These are phyloP conservation scores for Emydoidea blandingii DNA, from an alignment of 2,797 vertebrate species.

Conservation along the genomic window DNA sequence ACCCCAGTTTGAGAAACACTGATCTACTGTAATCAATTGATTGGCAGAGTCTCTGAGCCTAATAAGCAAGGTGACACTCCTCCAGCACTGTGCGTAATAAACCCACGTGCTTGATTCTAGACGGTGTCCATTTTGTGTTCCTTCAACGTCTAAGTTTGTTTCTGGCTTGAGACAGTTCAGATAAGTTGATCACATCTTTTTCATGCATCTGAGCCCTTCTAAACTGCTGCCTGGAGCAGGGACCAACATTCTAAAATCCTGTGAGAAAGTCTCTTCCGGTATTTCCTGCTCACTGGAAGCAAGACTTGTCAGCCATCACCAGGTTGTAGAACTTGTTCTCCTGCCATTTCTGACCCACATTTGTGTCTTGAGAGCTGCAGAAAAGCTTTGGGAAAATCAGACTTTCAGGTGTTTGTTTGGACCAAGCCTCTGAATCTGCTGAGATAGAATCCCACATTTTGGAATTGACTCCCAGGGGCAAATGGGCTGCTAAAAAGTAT, in stretches of 20 bases:
- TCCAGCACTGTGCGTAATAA: no score
- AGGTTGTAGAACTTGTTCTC: not conserved
- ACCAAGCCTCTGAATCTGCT: not conserved
- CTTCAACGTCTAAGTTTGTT: not conserved
- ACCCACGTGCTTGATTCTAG: no score
- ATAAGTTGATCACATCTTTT: fast-evolving
- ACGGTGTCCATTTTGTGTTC: no score
- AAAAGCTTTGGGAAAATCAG: not conserved
- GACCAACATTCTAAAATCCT: not conserved
- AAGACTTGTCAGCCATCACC: not conserved
- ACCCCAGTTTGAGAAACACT: no score
- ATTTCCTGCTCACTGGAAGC: not conserved
- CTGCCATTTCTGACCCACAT: not conserved
- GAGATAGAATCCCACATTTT: not conserved
- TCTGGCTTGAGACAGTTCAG: not conserved
- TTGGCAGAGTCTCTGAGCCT: no score
- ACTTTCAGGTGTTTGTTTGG: not conserved
- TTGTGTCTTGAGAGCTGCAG: not conserved
- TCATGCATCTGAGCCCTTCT: not conserved
- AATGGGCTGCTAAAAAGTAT: conserved; percentile 48
- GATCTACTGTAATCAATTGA: no score
- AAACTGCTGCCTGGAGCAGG: not conserved
- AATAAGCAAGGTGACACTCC: no score
- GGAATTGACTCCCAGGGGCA: not conserved
- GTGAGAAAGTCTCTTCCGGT: not conserved